Percentiles rank a stretch among this genome's conserved stretches.
Evolutionary conservation across 2,888 invertebrate species (phyloP).

Genomic region (Andrena camellia): DNA sequence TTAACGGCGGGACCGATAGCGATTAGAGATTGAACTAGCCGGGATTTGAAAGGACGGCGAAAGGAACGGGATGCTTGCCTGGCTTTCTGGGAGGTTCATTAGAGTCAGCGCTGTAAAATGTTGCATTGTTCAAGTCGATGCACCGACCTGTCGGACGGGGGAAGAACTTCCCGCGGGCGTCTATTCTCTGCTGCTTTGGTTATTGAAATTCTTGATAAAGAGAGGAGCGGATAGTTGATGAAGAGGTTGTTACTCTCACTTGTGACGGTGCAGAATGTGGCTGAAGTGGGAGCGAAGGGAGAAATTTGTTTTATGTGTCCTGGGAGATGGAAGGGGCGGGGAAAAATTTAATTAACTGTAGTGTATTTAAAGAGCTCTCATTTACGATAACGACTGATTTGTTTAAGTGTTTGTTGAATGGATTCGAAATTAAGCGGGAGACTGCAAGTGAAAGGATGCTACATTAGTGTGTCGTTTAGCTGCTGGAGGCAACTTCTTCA

Average conservation of each 20-base stretch:
- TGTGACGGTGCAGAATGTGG: neutral
- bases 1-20: conserved; percentile 20
- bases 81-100: neutral
- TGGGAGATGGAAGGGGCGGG: too few species aligned
- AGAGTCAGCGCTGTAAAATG: neutral
- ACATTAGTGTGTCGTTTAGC: too few species aligned
- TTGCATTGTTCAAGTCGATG: neutral
- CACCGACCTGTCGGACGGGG: neutral
- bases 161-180: neutral
- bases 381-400: too few species aligned
- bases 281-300: neutral
- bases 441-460: too few species aligned
- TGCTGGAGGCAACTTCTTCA: too few species aligned
- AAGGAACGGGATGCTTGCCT: neutral
- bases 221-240: neutral
- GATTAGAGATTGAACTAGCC: conserved; percentile 30
- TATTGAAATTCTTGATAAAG: conserved; percentile 45
- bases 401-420: too few species aligned
- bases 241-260: neutral
- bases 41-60: conserved; percentile 24
- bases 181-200: conserved; percentile 14
- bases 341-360: too few species aligned
- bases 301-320: neutral
- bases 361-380: too few species aligned
- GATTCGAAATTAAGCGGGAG: too few species aligned